Base-by-base conservation (phyloP, 2,113 vertebrate species). In the Monopterus albus region DNA sequence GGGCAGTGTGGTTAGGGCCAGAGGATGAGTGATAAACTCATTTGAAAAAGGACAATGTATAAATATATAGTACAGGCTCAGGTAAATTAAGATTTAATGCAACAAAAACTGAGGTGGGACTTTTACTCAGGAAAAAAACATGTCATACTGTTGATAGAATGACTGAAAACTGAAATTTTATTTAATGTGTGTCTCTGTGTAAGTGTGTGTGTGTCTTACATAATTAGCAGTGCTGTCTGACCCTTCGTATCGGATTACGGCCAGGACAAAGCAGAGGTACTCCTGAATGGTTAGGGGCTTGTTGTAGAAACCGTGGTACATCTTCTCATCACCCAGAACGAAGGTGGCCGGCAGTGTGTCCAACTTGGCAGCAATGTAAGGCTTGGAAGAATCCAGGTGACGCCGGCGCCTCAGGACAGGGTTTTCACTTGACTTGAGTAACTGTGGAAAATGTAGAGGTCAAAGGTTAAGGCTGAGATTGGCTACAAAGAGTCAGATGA, bases 201-300 rank as follows among this genome's bases (percentile, higher is more conserved):
- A 51, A 51, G 26, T 7, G 35, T n/a, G 18, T 25, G 11, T 31
- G 38, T 45, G 36, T 45, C 91, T 90, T 86, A 92, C 91, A 17
- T 91, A 89, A 75, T 88, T 91, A 33, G 86, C 63, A 21, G 74
- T 1, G 49, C 14, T 67, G 73, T 91, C 89, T 4, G 77, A 46
- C 25, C 94, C 95, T 5, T 95, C 93, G 15, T 95, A 93, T 72
- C 94, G 94, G 35, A 99, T 92, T 0, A 94, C 94, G 0, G 98
- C 98, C 65, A 99, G 92, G 61, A 99, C 95, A 0, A 99, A 99
- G 91, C 95, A 96, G 67, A 94, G 94, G 61, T 98, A 98, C 87
- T 95, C 94, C 83, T 96, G 92, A 8, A 93, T 88, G 57, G 92
- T 94, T 20, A 99, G 92, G 5, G 96, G 95, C 75, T 94, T 96